Conservation (phyloP, 2,113 vertebrate genomes). For the Thunnus maccoyii region DNA sequence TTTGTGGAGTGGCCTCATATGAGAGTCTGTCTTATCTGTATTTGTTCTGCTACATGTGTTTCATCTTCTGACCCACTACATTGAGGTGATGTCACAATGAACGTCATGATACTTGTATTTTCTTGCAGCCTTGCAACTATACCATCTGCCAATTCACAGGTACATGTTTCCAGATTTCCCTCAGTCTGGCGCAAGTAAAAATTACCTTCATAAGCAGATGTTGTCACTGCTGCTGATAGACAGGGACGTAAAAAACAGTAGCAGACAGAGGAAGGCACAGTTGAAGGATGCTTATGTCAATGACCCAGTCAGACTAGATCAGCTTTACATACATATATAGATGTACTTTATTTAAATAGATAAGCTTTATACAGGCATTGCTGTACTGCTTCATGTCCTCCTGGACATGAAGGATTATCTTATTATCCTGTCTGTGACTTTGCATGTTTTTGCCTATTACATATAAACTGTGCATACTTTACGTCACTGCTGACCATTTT, state of each 20-base stretch:
- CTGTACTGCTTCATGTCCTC: not conserved
- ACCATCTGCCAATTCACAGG: slow-evolving; percentile 7
- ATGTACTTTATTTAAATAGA: slow-evolving; percentile 8
- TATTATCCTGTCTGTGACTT: too few relatives aligned
- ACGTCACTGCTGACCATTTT: too few relatives aligned
- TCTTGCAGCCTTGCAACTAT: not conserved
- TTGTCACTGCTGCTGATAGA: slow-evolving; percentile 11
- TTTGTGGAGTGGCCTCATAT: not conserved
- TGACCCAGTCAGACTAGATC: slow-evolving; percentile 22
- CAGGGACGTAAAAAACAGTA: slow-evolving; percentile 30
- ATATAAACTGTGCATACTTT: too few relatives aligned
- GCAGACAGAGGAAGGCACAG: slow-evolving; percentile 38
- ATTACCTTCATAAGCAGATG: not conserved
- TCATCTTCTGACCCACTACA: not conserved
- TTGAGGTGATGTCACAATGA: not conserved
- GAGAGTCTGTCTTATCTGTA: not conserved
- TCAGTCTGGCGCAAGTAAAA: not conserved
- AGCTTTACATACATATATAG: slow-evolving; percentile 24
- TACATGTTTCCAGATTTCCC: slow-evolving; percentile 3
- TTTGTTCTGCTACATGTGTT: not conserved
- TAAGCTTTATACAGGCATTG: not conserved
- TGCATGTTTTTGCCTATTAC: too few relatives aligned
- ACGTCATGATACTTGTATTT: not conserved
- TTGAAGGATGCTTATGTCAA: slow-evolving; percentile 36
- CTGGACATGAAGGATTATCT: not conserved